A percentile compares a stretch with the other conserved stretches of the same genome.
Conservation (phyloP, 2,113 vertebrate genomes). For the Cebidichthys violaceus region DNA sequence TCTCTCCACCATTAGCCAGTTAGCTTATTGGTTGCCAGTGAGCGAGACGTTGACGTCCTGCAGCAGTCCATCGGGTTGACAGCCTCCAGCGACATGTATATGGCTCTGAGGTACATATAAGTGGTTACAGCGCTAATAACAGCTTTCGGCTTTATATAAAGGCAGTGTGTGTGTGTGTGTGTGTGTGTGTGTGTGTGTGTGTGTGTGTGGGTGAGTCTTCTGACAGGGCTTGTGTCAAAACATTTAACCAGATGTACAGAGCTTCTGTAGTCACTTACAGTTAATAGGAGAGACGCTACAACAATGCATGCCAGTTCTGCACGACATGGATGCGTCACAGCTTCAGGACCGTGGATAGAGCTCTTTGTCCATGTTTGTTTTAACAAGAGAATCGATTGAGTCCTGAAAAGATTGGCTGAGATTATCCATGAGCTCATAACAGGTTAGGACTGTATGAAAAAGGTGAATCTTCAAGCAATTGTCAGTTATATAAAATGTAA, state of each 20-base stretch:
- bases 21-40: slow-evolving; percentile 58
- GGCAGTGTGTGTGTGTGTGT: background rate
- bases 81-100: slow-evolving; percentile 23
- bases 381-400: background rate
- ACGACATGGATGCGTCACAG: background rate
- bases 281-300: background rate
- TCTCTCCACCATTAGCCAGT: slow-evolving; percentile 68
- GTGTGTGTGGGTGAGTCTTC: background rate
- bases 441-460: background rate
- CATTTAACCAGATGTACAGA: background rate
- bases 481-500: background rate
- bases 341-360: background rate
- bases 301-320: background rate
- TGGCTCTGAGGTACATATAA: slow-evolving; percentile 34
- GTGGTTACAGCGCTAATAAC: slow-evolving; percentile 31
- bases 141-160: slow-evolving; percentile 23
- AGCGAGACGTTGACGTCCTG: slow-evolving; percentile 45
- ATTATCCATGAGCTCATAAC: background rate
- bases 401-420: background rate
- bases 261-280: slow-evolving; percentile 1
- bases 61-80: slow-evolving; percentile 35
- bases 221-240: slow-evolving; percentile 1
- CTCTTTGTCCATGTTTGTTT: background rate
- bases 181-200: background rate
- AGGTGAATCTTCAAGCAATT: background rate